Conservation (phyloP, 2,888 invertebrate genomes). For the Epinotia ramella region DNA sequence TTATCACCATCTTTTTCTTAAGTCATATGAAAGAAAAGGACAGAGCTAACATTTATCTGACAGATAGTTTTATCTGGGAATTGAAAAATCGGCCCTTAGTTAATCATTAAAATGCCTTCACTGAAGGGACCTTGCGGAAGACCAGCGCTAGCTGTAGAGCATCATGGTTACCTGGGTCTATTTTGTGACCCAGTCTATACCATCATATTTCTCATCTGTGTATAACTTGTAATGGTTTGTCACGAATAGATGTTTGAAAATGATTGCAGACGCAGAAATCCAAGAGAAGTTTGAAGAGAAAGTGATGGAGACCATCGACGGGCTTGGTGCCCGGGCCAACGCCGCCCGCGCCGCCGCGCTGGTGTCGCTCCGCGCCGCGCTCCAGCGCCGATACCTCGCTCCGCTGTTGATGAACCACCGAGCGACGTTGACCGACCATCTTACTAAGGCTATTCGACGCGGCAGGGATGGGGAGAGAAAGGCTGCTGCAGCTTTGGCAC, state of each 20-base stretch:
- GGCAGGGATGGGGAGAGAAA: conserved; percentile 93
- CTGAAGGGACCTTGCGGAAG: no score
- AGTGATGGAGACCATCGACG: conserved; percentile 94
- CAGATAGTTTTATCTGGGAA: no score
- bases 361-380: conserved; percentile 88
- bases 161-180: no score
- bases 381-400: conserved; percentile 92
- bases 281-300: conserved; percentile 93
- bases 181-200: no score
- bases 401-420: conserved; percentile 91
- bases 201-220: no score
- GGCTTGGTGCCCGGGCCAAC: conserved; percentile 94
- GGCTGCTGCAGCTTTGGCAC: conserved; percentile 92
- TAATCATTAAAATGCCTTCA: not conserved
- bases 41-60: no score
- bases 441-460: conserved; percentile 92
- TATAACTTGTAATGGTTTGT: no score
- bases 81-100: no score
- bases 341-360: conserved; percentile 92
- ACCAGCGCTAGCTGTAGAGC: no score
- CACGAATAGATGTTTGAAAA: not conserved
- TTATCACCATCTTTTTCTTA: no score
- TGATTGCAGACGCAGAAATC: conserved; percentile 78
- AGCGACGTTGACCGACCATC: conserved; percentile 92
- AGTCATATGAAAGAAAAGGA: no score